phyloP scores from a whole-genome alignment of 2,888 invertebrate genomes.

The Apomyelois bistriatella region DNA sequence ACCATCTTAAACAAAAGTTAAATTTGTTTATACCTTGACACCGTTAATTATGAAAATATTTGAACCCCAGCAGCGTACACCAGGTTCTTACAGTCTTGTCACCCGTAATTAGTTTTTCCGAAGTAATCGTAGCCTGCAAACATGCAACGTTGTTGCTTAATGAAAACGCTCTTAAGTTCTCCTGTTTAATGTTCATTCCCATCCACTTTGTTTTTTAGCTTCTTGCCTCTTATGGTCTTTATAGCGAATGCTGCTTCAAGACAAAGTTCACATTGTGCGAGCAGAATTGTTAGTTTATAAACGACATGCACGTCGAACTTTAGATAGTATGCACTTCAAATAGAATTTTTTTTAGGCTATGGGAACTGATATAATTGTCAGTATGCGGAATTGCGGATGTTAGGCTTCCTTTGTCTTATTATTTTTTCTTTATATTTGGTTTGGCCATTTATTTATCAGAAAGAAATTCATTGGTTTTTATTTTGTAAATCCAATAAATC shows the following conservation, averaged over 20 bases:
- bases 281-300: neutral
- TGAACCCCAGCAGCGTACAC: slow-evolving; percentile 29
- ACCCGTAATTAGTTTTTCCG: slow-evolving; percentile 70
- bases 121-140: slow-evolving; percentile 63
- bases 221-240: slow-evolving; percentile 44
- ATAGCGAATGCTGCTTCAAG: slow-evolving; percentile 8
- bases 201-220: slow-evolving; percentile 65
- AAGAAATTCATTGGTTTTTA: too few relatives aligned
- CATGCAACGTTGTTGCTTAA: slow-evolving; percentile 73
- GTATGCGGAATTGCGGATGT: too few relatives aligned
- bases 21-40: neutral
- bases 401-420: too few relatives aligned
- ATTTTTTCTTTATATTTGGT: too few relatives aligned
- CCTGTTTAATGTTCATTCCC: slow-evolving; percentile 71
- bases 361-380: too few relatives aligned
- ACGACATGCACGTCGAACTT: too few relatives aligned
- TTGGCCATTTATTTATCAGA: too few relatives aligned
- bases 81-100: slow-evolving; percentile 46
- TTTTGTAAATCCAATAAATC: too few relatives aligned
- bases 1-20: neutral
- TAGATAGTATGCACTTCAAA: too few relatives aligned
- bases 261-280: neutral
- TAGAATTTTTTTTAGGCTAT: too few relatives aligned
- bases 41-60: slow-evolving; percentile 16
- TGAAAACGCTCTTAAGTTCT: slow-evolving; percentile 72